Evolutionary conservation across 2,888 invertebrate genomes (phyloP), one percentile per base, ranked within the genome.

Genomic region (Melolontha melolontha): DNA sequence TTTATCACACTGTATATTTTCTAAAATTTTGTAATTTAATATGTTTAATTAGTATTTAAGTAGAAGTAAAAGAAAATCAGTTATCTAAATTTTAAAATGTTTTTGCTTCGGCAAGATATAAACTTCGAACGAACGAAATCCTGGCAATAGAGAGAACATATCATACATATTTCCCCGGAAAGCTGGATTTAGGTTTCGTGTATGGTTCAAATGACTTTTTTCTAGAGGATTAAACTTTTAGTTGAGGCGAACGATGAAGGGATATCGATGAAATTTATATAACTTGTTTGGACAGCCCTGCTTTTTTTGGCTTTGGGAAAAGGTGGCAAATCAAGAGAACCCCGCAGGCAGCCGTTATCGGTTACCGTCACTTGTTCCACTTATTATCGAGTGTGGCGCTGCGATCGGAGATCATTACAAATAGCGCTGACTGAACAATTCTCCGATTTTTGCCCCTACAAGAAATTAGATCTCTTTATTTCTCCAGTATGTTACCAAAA

Each of bases 341-440:
- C 57, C 74, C 69, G 71, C 64, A 42, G 72, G 71, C 71, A 64
- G 69, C 68, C 71, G 73, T 74, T 75, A 75, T 75, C 75, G 75
- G 70, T 75, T 72, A 73, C 70, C 71, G 74, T 74, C 74, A 75
- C 72, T 72, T 72, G 72, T 75, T 72, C 73, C 66, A 73, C 74
- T 75, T 72, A 75, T 75, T 75, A 75, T 75, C 74, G 75, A 74
- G 74, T 71, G 67, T 64, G 68, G 51, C 70, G 27, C 66, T 66
- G 69, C 69, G 70, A 72, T 71, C 72, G 67, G 66, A 59, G 74
- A 75, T 75, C 75, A 75, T 75, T 75, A 75, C 73, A 73, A 75
- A 75, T 74, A 75, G 71, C 73, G 75, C 75, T 75, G 75, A 74
- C 73, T 74, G 72, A 70, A 72, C 75, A 71, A 69, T 75, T 72